Evolutionary conservation across 2,113 vertebrate species (phyloP), one percentile per base, ranked within the genome.

Genomic region (Salvelinus alpinus): DNA sequence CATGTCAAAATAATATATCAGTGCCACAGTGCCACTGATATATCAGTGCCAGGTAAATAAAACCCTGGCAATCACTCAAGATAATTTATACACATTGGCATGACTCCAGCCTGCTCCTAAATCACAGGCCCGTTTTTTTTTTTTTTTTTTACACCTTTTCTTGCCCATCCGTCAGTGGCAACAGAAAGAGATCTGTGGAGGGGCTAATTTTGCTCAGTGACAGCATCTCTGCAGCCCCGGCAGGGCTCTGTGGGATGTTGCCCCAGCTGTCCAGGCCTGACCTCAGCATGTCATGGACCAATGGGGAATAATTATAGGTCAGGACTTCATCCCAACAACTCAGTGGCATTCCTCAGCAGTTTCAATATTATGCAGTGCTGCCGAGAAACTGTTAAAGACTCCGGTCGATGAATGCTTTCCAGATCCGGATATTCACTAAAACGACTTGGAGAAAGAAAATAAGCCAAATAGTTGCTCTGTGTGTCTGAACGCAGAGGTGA

Each of bases 231-330:
- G 77, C 59, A 84, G 84, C 82, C 75, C 80, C 74, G 5, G 51
- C 5, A 80, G 82, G 76, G 78, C 91, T 89, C 91, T 87, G 84
- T 80, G 87, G 87, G 91, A 90, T 91, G 92, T 92, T 93, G 88
- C 85, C 90, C 92, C 92, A 94, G 92, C 92, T 94, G 93, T 91
- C 87, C 87, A 83, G 82, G 74, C 82, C 82, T 89, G 91, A 92
- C 92, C 91, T 86, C 78, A 71, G 78, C 88, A 74, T 92, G 91
- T 92, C 90, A 90, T 85, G 85, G 87, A 91, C 88, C 90, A 84
- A 86, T 72, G 34, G 86, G 84, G 85, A 91, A 92, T 92, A 92
- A 94, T 93, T 94, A 93, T 93, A 93, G 92, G 92, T 92, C 92
- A 92, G 88, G 78, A 81, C 88, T 89, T 85, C 88, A 88, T 91